These are phyloP conservation scores for Noctua pronuba DNA, from an alignment of 2,888 invertebrate genomes.

Conservation along the genomic window DNA sequence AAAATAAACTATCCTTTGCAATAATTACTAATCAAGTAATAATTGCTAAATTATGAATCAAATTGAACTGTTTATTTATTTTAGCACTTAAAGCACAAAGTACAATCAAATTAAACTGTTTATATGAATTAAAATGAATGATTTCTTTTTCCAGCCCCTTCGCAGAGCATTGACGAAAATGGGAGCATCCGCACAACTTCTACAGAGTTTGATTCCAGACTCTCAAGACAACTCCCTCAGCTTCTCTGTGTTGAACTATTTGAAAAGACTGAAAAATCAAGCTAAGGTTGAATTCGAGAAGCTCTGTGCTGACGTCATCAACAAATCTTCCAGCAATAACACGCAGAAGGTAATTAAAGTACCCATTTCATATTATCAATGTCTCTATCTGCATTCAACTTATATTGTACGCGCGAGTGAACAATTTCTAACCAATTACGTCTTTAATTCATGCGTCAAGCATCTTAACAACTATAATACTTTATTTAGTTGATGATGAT, in stretches of 20 bases:
- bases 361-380: constrained; percentile 1
- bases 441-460: not conserved
- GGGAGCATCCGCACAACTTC: constrained; percentile 95
- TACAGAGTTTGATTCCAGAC: constrained; percentile 97
- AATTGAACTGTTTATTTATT: too few species aligned
- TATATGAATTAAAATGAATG: not conserved
- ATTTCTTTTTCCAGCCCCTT: constrained; percentile 92
- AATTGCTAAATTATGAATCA: not conserved
- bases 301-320: constrained; percentile 94
- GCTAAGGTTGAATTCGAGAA: constrained; percentile 97
- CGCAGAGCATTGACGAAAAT: constrained; percentile 97
- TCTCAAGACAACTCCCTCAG: constrained; percentile 97
- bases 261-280: constrained; percentile 98
- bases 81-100: too few species aligned
- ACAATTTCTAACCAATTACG: constrained; percentile 14
- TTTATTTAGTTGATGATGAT: not conserved
- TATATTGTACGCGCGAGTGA: not conserved
- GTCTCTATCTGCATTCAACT: constrained; percentile 5
- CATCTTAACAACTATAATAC: not conserved
- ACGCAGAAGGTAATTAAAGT: constrained; percentile 85
- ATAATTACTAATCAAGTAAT: not conserved
- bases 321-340: constrained; percentile 90
- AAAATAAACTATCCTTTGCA: not conserved
- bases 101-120: too few species aligned
- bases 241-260: constrained; percentile 97